phyloP scores from a whole-genome alignment of 2,113 vertebrate species.

The Nerophis lumbriciformis region DNA sequence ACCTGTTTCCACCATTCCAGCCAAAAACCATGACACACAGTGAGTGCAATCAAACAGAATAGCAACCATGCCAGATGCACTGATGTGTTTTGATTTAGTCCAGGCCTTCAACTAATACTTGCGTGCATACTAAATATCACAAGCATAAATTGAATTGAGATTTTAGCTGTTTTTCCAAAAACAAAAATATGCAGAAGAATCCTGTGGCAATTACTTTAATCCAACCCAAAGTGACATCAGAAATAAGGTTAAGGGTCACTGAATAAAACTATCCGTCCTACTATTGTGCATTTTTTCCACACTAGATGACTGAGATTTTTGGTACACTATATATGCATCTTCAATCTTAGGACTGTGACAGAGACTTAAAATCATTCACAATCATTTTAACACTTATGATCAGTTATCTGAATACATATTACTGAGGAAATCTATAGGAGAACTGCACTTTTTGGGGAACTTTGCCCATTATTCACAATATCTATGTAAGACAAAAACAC shows the following conservation, averaged over 20 bases:
- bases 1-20: neutral
- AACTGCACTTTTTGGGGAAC: too few species aligned
- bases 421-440: too few species aligned
- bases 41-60: neutral
- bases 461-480: too few species aligned
- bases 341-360: neutral
- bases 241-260: neutral
- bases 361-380: neutral
- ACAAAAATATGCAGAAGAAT: neutral
- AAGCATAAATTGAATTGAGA: neutral
- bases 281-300: neutral
- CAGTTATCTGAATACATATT: too few species aligned
- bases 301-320: neutral
- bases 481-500: too few species aligned
- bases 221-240: neutral
- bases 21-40: neutral
- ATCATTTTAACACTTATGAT: neutral
- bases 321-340: neutral
- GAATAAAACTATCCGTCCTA: neutral
- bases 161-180: neutral
- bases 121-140: neutral
- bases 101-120: neutral
- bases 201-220: neutral
- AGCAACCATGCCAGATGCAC: neutral
- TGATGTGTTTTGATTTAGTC: neutral